Evolutionary conservation across 2,797 vertebrate species (phyloP).

Genomic region (Ambastaia sidthimunki): DNA sequence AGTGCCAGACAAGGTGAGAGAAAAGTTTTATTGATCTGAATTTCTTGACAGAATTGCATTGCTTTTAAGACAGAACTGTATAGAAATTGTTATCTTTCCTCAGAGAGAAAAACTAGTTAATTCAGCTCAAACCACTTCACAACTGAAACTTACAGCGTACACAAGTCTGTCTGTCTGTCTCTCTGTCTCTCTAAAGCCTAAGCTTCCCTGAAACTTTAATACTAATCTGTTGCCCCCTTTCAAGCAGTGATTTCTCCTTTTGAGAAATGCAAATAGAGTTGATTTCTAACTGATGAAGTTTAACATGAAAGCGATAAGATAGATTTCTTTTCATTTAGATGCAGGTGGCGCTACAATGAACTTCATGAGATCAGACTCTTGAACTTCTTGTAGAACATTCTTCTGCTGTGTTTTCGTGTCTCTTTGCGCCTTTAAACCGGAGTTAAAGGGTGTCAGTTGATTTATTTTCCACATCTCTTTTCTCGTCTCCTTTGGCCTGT

Average conservation of each 20-base stretch:
- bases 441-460: conserved; percentile 36
- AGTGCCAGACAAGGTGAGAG: conserved; percentile 92
- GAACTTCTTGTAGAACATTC: conserved; percentile 2
- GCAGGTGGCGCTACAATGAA: background rate
- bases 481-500: conserved; percentile 30
- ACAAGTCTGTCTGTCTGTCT: no score
- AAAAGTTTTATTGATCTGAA: background rate
- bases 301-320: background rate
- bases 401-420: conserved; percentile 10
- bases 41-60: background rate
- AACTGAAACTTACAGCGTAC: no score
- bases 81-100: no score
- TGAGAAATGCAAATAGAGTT: background rate
- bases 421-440: conserved; percentile 14
- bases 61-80: background rate
- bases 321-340: background rate
- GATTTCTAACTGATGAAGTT: background rate
- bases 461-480: conserved; percentile 38
- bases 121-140: no score
- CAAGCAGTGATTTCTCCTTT: background rate
- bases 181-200: no score
- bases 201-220: no score
- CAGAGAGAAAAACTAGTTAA: background rate
- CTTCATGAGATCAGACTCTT: background rate
- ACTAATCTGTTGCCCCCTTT: background rate